phyloP scores from a whole-genome alignment of 2,113 vertebrate genomes.

The Pachypanchax playfairii region DNA sequence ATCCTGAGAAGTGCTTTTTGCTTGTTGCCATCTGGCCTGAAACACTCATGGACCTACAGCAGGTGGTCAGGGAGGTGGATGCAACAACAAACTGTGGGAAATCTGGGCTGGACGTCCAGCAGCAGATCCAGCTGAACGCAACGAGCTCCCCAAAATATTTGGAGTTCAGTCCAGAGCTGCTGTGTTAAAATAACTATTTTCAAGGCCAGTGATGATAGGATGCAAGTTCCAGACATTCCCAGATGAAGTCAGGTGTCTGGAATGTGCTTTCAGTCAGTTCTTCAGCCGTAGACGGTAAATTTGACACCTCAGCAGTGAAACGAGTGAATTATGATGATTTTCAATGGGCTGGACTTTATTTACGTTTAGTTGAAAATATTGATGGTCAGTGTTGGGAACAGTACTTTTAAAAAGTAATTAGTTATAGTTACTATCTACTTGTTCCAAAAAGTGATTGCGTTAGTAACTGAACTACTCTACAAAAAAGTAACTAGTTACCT shows the following conservation, averaged over 20 bases:
- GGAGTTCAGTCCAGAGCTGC: conserved; percentile 8
- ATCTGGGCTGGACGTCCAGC: conserved; percentile 6
- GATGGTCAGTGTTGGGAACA: no score
- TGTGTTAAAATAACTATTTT: conserved; percentile 19
- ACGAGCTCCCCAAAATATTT: conserved; percentile 19
- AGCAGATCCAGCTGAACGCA: conserved; percentile 3
- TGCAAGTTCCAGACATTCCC: neutral
- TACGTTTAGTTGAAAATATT: no score
- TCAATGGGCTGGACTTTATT: no score
- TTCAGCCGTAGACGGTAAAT: no score
- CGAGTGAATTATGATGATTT: no score
- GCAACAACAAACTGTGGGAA: neutral
- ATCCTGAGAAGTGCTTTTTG: conserved; percentile 3
- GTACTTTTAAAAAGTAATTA: no score
- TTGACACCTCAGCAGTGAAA: no score
- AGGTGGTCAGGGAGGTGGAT: neutral
- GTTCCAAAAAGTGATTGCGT: no score
- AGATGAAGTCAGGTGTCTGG: no score
- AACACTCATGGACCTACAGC: neutral
- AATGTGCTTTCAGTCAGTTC: neutral
- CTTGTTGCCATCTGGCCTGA: conserved; percentile 28
- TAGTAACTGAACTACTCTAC: no score
- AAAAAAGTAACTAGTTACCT: no score
- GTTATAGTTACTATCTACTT: no score
- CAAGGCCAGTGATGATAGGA: neutral